phyloP scores from a whole-genome alignment of 2,888 invertebrate genomes.

The Netelia virgata region DNA sequence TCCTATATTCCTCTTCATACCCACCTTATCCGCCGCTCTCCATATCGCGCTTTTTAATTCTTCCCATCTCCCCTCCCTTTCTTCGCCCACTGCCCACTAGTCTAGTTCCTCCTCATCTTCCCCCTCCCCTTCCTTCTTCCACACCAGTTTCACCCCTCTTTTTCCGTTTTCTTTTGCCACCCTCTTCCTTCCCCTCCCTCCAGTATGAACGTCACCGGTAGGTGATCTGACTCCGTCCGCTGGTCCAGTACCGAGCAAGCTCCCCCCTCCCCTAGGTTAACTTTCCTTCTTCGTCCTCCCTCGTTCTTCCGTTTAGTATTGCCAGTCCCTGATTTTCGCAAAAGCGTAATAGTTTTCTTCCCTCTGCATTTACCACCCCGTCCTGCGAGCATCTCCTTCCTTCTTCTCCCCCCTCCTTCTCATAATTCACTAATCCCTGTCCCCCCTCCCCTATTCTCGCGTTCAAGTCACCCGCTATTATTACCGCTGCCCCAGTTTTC shows the following conservation, averaged over 20 bases:
- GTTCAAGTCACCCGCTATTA: slow-evolving; percentile 50
- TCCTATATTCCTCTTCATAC: background rate
- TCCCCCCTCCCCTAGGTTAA: slow-evolving; percentile 40
- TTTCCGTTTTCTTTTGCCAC: background rate
- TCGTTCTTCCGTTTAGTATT: too few relatives aligned
- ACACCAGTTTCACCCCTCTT: background rate
- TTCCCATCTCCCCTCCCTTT: background rate
- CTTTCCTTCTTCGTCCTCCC: slow-evolving; percentile 37
- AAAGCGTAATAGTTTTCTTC: too few relatives aligned
- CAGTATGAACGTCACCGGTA: slow-evolving; percentile 27
- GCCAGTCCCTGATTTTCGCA: too few relatives aligned
- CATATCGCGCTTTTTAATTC: too few relatives aligned
- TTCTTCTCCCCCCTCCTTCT: too few relatives aligned
- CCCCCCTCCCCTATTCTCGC: slow-evolving; percentile 42
- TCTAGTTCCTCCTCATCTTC: background rate
- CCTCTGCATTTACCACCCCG: too few relatives aligned
- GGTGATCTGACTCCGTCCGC: slow-evolving; percentile 52
- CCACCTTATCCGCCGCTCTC: too few relatives aligned
- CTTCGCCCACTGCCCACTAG: background rate
- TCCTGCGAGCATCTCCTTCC: too few relatives aligned
- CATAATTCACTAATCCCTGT: slow-evolving; percentile 15
- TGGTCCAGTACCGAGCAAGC: slow-evolving; percentile 45
- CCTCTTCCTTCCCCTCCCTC: background rate
- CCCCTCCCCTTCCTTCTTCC: slow-evolving; percentile 11
- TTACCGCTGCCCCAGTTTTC: slow-evolving; percentile 8